Evolutionary conservation across 1,140 invertebrate species (phyloP).

Genomic region (Copidosoma floridanum): DNA sequence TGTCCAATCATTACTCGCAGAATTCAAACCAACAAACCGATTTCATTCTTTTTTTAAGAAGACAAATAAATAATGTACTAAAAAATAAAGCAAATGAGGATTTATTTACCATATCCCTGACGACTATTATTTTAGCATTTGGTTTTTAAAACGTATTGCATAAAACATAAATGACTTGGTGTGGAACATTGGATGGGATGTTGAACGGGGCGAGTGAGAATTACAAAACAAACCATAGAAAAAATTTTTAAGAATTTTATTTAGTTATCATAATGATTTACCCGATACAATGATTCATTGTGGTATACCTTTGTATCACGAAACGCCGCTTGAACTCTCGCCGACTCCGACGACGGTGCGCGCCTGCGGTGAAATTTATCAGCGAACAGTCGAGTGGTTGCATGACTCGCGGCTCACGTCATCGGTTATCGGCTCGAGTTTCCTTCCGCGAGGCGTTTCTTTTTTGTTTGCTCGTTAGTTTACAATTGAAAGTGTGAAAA

Average conservation of each 20-base stretch:
- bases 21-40: constrained; percentile 42
- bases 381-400: constrained; percentile 26
- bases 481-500: constrained; percentile 24
- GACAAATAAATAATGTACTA: constrained; percentile 50
- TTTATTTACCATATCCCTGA: neutral
- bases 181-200: neutral
- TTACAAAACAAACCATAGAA: constrained; percentile 7
- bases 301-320: constrained; percentile 52
- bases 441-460: constrained; percentile 1
- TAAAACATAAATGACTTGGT: neutral
- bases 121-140: neutral
- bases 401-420: constrained; percentile 12
- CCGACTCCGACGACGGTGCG: constrained; percentile 28
- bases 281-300: constrained; percentile 55
- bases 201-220: neutral
- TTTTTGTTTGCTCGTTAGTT: constrained; percentile 5
- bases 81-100: constrained; percentile 30
- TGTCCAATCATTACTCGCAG: constrained; percentile 49
- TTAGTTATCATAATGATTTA: constrained; percentile 56
- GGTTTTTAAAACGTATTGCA: neutral
- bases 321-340: constrained; percentile 41
- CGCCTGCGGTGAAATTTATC: neutral
- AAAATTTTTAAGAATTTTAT: constrained; percentile 53
- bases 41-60: constrained; percentile 54
- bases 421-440: constrained; percentile 15